Evolutionary conservation across 2,888 invertebrate genomes (phyloP), one percentile per base, ranked within the genome.

Genomic region (Acrobasis suavella): DNA sequence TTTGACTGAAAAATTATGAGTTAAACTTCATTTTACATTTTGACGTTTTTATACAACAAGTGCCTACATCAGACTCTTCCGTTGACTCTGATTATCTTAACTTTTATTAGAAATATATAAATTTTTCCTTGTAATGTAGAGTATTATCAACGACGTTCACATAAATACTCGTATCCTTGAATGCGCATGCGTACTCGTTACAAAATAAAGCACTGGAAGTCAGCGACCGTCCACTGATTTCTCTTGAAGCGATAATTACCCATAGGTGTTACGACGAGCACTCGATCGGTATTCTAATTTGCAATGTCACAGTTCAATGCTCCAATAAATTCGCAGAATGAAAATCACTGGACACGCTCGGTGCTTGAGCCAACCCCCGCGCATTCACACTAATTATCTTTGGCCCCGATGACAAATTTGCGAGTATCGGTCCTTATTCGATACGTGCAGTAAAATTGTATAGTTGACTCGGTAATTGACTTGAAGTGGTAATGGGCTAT

Each of bases 291-390:
- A 76, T 78, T 76, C 70, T 85, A 85, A 86, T 85, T 73, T 32
- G 72, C 65, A 68, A 72, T 70, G 86, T 87, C 83, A 86, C 85
- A 89, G 85, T 87, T 88, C 85, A 85, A 80, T 85, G 89, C 85
- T 85, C 84, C 73, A 83, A 82, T 89, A 84, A 83, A 46, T 73
- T 77, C 69, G 55, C 66, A 63, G 69, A 65, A 72, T 72, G 74
- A 68, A 69, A 77, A 81, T 83, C 74, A 78, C 46, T 64, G 66
- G 64, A 65, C 69, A 69, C 67, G 70, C 68, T 71, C 75, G 73
- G 69, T 67, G 62, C 64, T 63, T 50, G 66, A 58, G 60, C 59
- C 65, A 62, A 64, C 67, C 66, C n/a, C 65, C 42, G 52, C 64
- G 64, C 38, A 17, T 56, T 61, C 61, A 58, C 54, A 46, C 49